Evolutionary conservation across 2,113 vertebrate species (phyloP).

Genomic region (Petrocephalus microphthalmus): DNA sequence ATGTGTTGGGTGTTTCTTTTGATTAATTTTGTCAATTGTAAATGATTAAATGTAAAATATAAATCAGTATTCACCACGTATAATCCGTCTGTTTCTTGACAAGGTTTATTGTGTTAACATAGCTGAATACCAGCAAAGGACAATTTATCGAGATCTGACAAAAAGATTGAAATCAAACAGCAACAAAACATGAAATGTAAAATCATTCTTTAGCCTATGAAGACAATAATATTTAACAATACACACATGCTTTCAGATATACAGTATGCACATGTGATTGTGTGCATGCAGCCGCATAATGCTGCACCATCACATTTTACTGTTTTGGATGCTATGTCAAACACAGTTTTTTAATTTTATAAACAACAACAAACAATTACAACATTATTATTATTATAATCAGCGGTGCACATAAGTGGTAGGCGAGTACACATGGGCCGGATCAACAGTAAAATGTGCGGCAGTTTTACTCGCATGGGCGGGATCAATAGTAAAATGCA

Average conservation of each 20-base stretch:
- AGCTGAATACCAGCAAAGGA: neutral
- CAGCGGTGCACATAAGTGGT: too few species aligned
- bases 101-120: neutral
- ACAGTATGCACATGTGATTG: neutral
- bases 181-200: constrained; percentile 3
- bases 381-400: too few species aligned
- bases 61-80: neutral
- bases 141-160: neutral
- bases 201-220: neutral
- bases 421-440: too few species aligned
- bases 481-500: too few species aligned
- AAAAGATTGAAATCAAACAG: neutral
- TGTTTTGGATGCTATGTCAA: neutral
- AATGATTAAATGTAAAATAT: neutral
- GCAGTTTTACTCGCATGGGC: too few species aligned
- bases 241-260: neutral
- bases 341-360: neutral
- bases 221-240: neutral
- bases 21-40: neutral
- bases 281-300: neutral
- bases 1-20: neutral
- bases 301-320: neutral
- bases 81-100: neutral
- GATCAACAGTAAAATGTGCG: too few species aligned
- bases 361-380: too few species aligned